Conservation (phyloP, 2,797 vertebrate genomes). For the Mionectes olivaceus region DNA sequence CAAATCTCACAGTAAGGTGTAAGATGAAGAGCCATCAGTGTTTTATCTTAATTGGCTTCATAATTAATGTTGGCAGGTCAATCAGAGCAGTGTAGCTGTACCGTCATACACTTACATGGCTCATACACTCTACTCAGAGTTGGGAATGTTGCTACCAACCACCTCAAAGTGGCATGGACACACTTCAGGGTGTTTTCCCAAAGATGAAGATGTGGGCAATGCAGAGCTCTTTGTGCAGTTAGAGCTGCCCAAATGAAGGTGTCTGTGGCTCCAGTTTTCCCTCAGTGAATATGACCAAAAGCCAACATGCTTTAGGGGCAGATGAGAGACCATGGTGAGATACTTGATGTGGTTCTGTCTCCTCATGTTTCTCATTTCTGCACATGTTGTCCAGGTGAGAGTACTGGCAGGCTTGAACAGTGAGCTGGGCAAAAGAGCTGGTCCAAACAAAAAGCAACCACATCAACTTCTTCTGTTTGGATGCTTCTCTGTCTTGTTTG, state of each 20-base stretch:
- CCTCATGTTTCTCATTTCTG: neutral
- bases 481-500: neutral
- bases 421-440: neutral
- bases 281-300: neutral
- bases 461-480: neutral
- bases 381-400: neutral
- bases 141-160: neutral
- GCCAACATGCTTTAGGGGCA: neutral
- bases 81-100: neutral
- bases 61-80: neutral
- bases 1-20: neutral
- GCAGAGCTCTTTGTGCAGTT: neutral
- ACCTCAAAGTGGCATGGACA: neutral
- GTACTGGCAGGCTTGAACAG: neutral
- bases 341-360: neutral
- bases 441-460: neutral
- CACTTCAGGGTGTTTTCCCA: neutral
- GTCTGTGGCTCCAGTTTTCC: neutral
- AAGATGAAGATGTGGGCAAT: neutral
- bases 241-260: neutral
- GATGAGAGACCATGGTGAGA: neutral
- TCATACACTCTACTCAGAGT: neutral
- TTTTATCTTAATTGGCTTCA: neutral
- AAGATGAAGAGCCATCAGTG: neutral
- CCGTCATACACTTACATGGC: neutral